Percentiles rank a stretch among this genome's conserved stretches.
Conservation (phyloP, 2,888 invertebrate species). For the Oscheius sp. region DNA sequence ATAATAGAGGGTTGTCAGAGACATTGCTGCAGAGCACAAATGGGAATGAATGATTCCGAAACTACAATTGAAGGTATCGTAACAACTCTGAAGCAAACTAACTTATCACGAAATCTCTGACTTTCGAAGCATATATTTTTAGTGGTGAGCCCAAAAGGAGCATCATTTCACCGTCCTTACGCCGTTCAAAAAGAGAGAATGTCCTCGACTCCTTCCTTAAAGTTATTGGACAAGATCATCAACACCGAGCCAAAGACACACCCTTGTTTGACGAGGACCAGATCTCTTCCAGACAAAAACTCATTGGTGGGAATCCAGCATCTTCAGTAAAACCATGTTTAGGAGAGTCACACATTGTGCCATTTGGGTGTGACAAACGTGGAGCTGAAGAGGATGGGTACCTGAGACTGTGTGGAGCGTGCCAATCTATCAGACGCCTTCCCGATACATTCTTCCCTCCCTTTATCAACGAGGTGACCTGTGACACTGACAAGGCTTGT, state of each 20-base stretch:
- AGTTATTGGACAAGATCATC: slow-evolving; percentile 23
- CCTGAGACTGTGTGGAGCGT: slow-evolving; percentile 72
- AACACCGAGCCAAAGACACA: slow-evolving; percentile 41
- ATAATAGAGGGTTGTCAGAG: too few species aligned
- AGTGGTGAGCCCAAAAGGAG: slow-evolving; percentile 65
- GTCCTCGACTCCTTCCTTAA: slow-evolving; percentile 41
- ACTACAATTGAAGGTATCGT: too few species aligned
- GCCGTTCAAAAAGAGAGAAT: slow-evolving; percentile 49
- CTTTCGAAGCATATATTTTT: neutral
- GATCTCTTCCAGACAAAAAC: slow-evolving; percentile 50
- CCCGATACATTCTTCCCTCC: slow-evolving; percentile 73
- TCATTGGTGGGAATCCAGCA: slow-evolving; percentile 49
- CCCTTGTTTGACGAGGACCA: slow-evolving; percentile 54
- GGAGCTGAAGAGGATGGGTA: slow-evolving; percentile 73
- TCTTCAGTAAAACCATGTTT: neutral
- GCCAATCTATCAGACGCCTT: slow-evolving; percentile 70
- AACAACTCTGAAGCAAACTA: too few species aligned
- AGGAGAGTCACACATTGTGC: slow-evolving; percentile 73
- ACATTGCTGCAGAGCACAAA: too few species aligned
- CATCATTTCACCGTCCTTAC: slow-evolving; percentile 65
- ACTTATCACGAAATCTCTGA: too few species aligned
- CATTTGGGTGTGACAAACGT: slow-evolving; percentile 73
- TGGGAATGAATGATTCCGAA: too few species aligned
- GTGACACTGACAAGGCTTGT: slow-evolving; percentile 73
- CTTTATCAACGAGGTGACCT: slow-evolving; percentile 74